Evolutionary conservation across 1,140 invertebrate genomes (phyloP), one percentile per base, ranked within the genome.

Genomic region (Brachystomella parvula): DNA sequence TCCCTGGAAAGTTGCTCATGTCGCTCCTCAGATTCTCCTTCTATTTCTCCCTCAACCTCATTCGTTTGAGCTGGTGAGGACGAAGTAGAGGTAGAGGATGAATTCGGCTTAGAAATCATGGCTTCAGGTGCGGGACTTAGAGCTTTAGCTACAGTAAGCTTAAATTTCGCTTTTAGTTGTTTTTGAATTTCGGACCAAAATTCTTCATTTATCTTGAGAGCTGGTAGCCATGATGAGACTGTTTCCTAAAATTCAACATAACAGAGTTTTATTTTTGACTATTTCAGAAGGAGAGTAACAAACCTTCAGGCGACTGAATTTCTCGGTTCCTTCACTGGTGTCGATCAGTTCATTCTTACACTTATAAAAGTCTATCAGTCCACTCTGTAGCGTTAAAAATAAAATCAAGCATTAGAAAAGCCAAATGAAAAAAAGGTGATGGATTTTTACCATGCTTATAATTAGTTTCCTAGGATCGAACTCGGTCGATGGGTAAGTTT

Each of bases 321-420:
- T 68, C 21, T 58, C 71, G 53, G 32, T 56, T n/a, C 61, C 24
- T 49, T 73, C 71, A 56, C 69, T 70, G 17, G 71, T 26, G 30
- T 73, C 71, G 2, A 73, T 47, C 3, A 69, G 19, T 17, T 57
- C 49, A 47, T 71, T 73, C 30, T 63, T 65, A 61, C 64, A 56
- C 33, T 69, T 73, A 53, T 73, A 73, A 67, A 67, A 73, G 24
- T 73, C 49, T 26, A 73, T 21, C 33, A 73, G 39, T 6, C 57
- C 21, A 12, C 32, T 65, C 71, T 73, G 39, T 19, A 67, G 67
- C 3, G 3, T n/a, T 12, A 71, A 66, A 6, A 17, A 49, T 28
- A 3, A 3, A 64, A 30, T 31, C 24, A 33, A 47, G 15, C 17
- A 64, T 47, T 21, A 47, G 24, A 2, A 3, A 32, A 28, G 24